These are phyloP conservation scores for Autographa pulchrina DNA, from an alignment of 2,888 invertebrate genomes.

Conservation along the genomic window DNA sequence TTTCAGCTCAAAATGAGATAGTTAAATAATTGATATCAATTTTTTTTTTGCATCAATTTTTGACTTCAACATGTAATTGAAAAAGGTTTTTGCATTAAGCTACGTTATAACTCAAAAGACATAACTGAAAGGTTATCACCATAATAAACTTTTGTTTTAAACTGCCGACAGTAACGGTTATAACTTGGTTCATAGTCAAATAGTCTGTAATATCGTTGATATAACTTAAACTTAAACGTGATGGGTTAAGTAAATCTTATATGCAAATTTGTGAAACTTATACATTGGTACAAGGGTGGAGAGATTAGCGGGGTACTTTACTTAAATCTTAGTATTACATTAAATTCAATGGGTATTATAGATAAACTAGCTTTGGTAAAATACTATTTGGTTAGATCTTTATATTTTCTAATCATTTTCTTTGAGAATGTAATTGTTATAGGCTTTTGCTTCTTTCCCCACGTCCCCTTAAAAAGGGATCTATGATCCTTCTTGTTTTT, in stretches of 20 bases:
- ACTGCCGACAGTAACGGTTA: constrained; percentile 48
- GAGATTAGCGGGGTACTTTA: constrained; percentile 41
- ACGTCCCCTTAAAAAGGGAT: too few relatives aligned
- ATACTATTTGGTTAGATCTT: not conserved
- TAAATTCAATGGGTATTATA: not conserved
- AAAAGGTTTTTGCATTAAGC: too few relatives aligned
- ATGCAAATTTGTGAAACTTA: constrained; percentile 75
- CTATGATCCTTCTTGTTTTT: too few relatives aligned
- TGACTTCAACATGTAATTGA: too few relatives aligned
- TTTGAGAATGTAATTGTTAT: not conserved
- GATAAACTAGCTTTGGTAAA: not conserved
- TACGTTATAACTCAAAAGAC: too few relatives aligned
- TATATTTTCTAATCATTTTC: not conserved
- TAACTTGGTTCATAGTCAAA: constrained; percentile 66
- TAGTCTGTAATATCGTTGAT: constrained; percentile 66
- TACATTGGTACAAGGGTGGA: constrained; percentile 57
- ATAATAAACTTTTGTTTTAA: not conserved
- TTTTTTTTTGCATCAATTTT: too few relatives aligned
- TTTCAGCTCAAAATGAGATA: too few relatives aligned
- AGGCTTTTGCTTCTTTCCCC: too few relatives aligned
- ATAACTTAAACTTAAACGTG: constrained; percentile 70
- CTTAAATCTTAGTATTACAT: constrained; percentile 9
- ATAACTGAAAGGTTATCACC: too few relatives aligned
- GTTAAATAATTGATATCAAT: too few relatives aligned
- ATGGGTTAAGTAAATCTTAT: constrained; percentile 75